These are phyloP conservation scores for Hyperopisus bebe DNA, from an alignment of 2,113 vertebrate species.

Conservation along the genomic window DNA sequence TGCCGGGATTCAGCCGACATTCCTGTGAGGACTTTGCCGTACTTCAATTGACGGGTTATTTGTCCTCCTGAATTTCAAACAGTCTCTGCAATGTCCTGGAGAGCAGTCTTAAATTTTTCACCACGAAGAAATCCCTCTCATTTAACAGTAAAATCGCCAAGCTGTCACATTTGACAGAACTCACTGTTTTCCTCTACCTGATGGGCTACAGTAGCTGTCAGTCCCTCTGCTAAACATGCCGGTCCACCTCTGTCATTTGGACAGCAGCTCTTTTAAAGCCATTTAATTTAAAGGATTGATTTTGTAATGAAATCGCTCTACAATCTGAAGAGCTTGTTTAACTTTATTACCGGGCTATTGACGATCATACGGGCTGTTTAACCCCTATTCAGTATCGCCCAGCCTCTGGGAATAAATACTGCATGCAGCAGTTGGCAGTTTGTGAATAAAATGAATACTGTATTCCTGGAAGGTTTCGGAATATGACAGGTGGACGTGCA, in stretches of 20 bases:
- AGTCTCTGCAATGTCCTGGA: background rate
- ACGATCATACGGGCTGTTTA: slow-evolving; percentile 7
- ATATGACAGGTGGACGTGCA: background rate
- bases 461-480: background rate
- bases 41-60: slow-evolving; percentile 4
- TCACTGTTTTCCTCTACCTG: background rate
- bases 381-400: background rate
- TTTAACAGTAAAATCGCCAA: background rate
- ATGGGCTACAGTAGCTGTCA: background rate
- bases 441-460: background rate
- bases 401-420: background rate
- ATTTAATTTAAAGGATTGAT: slow-evolving; percentile 1
- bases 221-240: background rate
- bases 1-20: background rate
- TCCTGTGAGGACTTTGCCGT: background rate
- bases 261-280: background rate
- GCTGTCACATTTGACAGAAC: background rate
- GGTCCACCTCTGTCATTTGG: background rate
- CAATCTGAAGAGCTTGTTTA: slow-evolving; percentile 1
- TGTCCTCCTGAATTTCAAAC: background rate
- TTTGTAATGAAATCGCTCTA: background rate
- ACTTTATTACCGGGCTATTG: background rate
- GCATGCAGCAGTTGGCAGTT: background rate
- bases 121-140: background rate
- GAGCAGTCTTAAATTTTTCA: background rate